phyloP scores from a whole-genome alignment of 2,113 vertebrate species.

The Prochilodus magdalenae region DNA sequence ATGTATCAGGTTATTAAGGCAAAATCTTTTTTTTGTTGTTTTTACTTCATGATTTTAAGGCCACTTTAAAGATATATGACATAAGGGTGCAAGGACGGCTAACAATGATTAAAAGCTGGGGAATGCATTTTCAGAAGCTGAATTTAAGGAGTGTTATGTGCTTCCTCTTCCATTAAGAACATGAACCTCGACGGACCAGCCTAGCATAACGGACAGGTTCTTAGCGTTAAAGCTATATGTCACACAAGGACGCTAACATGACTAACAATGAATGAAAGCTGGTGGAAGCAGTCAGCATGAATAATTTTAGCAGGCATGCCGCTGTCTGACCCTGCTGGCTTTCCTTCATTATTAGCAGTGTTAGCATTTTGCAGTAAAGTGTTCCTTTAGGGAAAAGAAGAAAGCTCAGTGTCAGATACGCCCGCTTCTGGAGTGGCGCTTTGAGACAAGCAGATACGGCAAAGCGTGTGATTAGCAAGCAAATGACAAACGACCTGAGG shows the following conservation, averaged over 20 bases:
- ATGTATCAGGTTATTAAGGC: too few species aligned
- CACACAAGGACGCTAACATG: not conserved
- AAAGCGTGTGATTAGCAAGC: conserved; percentile 25
- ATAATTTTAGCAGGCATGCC: conserved; percentile 3
- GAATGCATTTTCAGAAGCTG: too few species aligned
- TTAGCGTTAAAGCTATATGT: not conserved
- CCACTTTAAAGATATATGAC: too few species aligned
- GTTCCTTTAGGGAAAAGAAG: conserved; percentile 10
- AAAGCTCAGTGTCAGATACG: conserved; percentile 13
- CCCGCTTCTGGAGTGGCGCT: not conserved
- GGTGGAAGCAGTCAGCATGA: not conserved
- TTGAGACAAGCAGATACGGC: conserved; percentile 15
- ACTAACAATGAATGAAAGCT: conserved; percentile 9
- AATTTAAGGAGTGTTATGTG: too few species aligned
- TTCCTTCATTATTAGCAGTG: conserved; percentile 5
- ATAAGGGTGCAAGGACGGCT: too few species aligned
- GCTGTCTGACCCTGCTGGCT: not conserved
- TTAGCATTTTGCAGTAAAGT: not conserved
- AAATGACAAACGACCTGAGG: conserved; percentile 11
- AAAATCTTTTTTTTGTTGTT: too few species aligned
- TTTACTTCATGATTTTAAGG: too few species aligned
- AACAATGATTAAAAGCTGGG: too few species aligned
- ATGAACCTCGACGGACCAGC: not conserved
- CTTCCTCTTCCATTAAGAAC: not conserved
- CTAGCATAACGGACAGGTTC: not conserved